Evolutionary conservation across 2,113 vertebrate genomes (phyloP).

Genomic region (Hoplias malabaricus): DNA sequence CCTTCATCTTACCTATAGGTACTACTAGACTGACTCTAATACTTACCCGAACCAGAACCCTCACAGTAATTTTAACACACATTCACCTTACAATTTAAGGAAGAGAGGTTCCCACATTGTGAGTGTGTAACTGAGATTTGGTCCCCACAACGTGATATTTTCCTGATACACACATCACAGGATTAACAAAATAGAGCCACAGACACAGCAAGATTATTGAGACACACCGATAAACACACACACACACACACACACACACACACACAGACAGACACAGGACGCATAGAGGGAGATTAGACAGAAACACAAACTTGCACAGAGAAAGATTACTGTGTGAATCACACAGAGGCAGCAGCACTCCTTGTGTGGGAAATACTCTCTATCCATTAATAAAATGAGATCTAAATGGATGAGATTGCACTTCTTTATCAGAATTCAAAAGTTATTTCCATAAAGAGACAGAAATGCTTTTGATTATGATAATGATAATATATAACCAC

Average conservation of each 20-base stretch:
- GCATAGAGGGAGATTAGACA: slow-evolving; percentile 45
- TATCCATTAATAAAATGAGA: neutral
- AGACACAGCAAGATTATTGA: slow-evolving; percentile 52
- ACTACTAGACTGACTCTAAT: too few species aligned
- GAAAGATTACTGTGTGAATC: slow-evolving; percentile 11
- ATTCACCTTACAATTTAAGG: too few species aligned
- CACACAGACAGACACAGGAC: slow-evolving; percentile 19
- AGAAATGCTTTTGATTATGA: neutral
- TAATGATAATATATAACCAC: neutral
- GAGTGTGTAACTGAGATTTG: too few species aligned
- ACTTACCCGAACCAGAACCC: too few species aligned
- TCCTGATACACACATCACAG: slow-evolving; percentile 42
- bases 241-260: slow-evolving; percentile 17
- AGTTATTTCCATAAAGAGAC: neutral
- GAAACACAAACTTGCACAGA: slow-evolving; percentile 33
- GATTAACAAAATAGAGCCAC: slow-evolving; percentile 51
- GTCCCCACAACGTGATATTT: too few species aligned
- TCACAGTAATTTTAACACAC: too few species aligned
- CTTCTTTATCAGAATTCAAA: neutral
- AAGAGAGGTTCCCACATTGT: too few species aligned
- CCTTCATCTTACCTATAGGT: too few species aligned
- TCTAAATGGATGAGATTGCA: neutral
- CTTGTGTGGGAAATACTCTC: neutral
- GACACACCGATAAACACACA: slow-evolving; percentile 18
- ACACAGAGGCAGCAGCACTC: slow-evolving; percentile 5